Percentiles rank a stretch among this genome's conserved stretches.
Conservation (phyloP, 2,113 vertebrate genomes). For the Caranx ignobilis region DNA sequence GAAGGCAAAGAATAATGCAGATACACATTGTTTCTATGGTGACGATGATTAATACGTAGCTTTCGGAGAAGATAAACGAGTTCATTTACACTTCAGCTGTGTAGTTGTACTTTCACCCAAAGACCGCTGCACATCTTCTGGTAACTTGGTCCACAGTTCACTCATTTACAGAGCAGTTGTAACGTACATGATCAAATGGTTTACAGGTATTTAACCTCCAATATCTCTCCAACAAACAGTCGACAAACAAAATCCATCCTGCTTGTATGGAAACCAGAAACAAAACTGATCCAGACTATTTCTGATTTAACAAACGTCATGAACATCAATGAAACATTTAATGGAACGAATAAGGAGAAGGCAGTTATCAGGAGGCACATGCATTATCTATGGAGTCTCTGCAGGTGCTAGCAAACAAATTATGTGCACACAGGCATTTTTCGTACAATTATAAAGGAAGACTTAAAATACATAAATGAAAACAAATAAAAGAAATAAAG, state of each 20-base stretch:
- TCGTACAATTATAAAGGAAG: background rate
- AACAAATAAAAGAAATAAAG: background rate
- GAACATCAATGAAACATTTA: constrained; percentile 1
- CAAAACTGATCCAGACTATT: background rate
- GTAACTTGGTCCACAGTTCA: background rate
- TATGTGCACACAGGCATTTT: background rate
- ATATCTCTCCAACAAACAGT: background rate
- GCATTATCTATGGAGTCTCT: background rate
- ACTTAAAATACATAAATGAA: background rate
- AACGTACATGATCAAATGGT: background rate
- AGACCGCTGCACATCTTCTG: background rate
- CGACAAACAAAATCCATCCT: background rate
- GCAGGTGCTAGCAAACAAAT: background rate
- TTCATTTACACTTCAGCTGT: constrained; percentile 2
- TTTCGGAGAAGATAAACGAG: constrained; percentile 12
- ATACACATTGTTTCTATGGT: background rate
- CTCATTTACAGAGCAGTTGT: background rate
- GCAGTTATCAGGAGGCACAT: background rate
- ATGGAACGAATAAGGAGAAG: constrained; percentile 8
- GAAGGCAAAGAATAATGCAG: constrained; percentile 32
- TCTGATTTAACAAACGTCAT: constrained; percentile 2
- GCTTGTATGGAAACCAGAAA: background rate
- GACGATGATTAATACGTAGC: constrained; percentile 10
- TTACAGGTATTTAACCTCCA: background rate
- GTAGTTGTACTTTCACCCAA: constrained; percentile 37